Base-by-base conservation (phyloP, 2,888 invertebrate genomes). In the Allolobophora icterica region DNA sequence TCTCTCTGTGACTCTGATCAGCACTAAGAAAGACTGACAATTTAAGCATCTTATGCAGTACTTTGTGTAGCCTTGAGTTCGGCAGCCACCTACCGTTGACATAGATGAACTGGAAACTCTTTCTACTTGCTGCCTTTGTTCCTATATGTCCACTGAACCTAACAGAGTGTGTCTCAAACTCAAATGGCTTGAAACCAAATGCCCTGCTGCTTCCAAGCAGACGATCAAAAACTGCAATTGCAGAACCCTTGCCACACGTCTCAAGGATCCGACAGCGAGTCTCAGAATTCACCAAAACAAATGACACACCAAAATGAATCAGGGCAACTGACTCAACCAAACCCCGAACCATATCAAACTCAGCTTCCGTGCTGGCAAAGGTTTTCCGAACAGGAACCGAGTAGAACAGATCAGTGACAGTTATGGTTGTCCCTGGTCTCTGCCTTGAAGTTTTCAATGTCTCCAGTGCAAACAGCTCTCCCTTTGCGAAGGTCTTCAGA, bases 371-470 rank as follows among this genome's bases (percentile, higher is more conserved):
- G 93, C 96, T 96, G 89, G 96, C 95, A 87, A 95, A 94, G 93
- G 96, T 96, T 93, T 96, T 96, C 93, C 97, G 95, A 35, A 97
- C 97, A 0, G 96, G 96, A 24, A 96, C 94, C 93, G 96, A 97
- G 94, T 96, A 96, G 93, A 97, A 96, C 93, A 97, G 96, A 90
- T 97, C 96, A 93, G 96, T 96, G 89, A 97, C 96, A 90, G 97
- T 97, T 21, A 97, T 96, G 21, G 97, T 97, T 0, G 97, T 97
- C 91, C 97, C 97, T 92, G 95, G 95, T 87, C 97, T 96, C 15
- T 97, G 97, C 93, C 97, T 96, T n/a, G 93, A 93, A 24, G 92
- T 91, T 89, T 93, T 91, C 13, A 95, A 94, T 58, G 94, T 93
- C 11, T 94, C 92, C n/a, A 96, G 94, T 40, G 94, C 93, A 21